Conservation (phyloP, 2,113 vertebrate species). For the Ondatra zibethicus region DNA sequence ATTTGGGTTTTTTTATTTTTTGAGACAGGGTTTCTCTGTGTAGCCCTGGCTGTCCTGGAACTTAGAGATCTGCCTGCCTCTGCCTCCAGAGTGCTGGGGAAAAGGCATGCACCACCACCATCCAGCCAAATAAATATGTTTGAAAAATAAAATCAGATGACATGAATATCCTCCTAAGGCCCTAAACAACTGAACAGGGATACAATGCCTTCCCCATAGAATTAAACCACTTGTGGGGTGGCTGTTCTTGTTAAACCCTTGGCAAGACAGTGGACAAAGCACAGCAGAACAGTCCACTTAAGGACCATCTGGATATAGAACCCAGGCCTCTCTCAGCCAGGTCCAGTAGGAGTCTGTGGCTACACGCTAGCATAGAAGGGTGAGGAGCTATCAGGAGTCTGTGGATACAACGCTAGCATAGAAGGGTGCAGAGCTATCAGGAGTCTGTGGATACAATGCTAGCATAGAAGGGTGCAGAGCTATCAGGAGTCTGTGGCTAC, state of each 20-base stretch:
- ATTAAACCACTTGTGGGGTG: rapidly evolving
- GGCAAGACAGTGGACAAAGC: background rate
- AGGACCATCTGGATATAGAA: background rate
- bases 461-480: background rate
- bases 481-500: too few relatives aligned
- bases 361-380: background rate
- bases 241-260: background rate
- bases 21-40: background rate
- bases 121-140: background rate
- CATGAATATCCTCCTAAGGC: background rate
- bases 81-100: background rate
- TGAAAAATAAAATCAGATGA: background rate
- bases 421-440: background rate
- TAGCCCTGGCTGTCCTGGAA: background rate
- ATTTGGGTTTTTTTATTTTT: background rate
- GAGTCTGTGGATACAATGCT: too few relatives aligned
- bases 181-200: background rate
- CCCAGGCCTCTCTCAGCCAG: background rate
- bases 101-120: background rate
- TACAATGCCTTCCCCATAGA: background rate
- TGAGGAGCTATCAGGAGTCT: too few relatives aligned
- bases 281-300: background rate
- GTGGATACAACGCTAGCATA: background rate
- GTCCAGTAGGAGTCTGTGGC: background rate
- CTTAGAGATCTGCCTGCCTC: background rate